Percentiles rank a stretch among this genome's conserved stretches.
phyloP scores from a whole-genome alignment of 2,888 invertebrate genomes.

The Acrocyrtus sp. region DNA sequence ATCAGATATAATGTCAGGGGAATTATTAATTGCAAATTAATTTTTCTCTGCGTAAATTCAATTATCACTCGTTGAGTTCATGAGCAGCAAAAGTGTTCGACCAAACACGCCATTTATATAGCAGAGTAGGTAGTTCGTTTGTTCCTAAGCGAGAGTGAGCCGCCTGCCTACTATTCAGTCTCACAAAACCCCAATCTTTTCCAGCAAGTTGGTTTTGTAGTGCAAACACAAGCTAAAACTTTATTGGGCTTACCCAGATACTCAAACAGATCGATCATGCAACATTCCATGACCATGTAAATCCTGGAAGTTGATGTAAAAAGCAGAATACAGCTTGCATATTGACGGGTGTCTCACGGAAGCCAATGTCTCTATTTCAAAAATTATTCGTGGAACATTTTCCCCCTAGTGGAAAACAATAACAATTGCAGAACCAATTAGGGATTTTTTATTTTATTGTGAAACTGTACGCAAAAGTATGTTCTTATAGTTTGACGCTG shows the following conservation, averaged over 20 bases:
- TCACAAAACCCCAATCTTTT: neutral
- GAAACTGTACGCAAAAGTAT: constrained; percentile 30
- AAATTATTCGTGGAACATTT: constrained; percentile 77
- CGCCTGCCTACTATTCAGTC: neutral
- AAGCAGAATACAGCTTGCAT: constrained; percentile 80
- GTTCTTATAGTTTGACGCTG: constrained; percentile 29
- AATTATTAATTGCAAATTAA: neutral
- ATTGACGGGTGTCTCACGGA: constrained; percentile 78
- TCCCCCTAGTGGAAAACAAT: constrained; percentile 68
- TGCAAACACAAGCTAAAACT: neutral
- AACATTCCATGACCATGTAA: constrained; percentile 82
- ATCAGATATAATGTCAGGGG: constrained; percentile 3
- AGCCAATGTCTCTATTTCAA: constrained; percentile 79
- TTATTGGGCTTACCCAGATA: constrained; percentile 71
- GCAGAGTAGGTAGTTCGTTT: too few relatives aligned
- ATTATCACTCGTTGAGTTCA: too few relatives aligned
- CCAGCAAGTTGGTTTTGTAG: too few relatives aligned
- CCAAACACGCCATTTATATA: too few relatives aligned
- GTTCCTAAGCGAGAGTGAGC: too few relatives aligned
- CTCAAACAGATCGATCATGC: constrained; percentile 84
- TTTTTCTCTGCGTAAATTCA: neutral
- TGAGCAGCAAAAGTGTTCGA: too few relatives aligned
- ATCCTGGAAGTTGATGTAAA: constrained; percentile 79
- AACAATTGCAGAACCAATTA: too few relatives aligned
- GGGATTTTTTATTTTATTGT: neutral